Conservation (phyloP, 2,888 invertebrate species). For the Xylota segnis region DNA sequence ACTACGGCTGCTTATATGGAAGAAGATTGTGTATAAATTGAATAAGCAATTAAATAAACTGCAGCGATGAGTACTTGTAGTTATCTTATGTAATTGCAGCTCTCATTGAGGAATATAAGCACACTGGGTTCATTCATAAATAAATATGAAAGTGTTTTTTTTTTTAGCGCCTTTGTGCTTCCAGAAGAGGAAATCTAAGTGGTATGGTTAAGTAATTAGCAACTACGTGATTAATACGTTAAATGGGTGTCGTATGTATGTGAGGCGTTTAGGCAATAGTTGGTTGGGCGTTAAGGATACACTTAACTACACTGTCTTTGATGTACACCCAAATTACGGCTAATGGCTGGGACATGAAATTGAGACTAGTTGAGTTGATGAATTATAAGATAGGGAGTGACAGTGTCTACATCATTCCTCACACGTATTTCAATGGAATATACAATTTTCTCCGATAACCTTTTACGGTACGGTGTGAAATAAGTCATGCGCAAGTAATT, state of each 20-base stretch:
- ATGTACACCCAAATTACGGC: constrained; percentile 13
- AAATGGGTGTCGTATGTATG: constrained; percentile 5
- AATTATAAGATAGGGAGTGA: not conserved
- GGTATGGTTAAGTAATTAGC: constrained; percentile 33
- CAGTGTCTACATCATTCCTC: not conserved
- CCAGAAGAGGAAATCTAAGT: not conserved
- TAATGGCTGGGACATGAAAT: constrained; percentile 12
- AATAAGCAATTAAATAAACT: constrained; percentile 27
- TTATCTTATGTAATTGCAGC: not conserved
- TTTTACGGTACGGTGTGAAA: too few relatives aligned
- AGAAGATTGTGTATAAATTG: constrained; percentile 33
- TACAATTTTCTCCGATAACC: too few relatives aligned
- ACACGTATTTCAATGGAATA: not conserved
- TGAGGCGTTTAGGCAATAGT: not conserved
- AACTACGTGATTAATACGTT: constrained; percentile 22
- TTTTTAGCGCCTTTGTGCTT: constrained; percentile 8
- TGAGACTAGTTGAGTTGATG: not conserved
- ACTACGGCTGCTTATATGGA: not conserved
- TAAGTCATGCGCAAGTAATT: too few relatives aligned
- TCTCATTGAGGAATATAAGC: constrained; percentile 25
- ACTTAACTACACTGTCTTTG: constrained; percentile 1
- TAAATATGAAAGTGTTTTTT: not conserved
- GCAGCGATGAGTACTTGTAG: not conserved
- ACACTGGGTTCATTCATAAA: constrained; percentile 36
- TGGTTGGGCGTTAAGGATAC: not conserved